Evolutionary conservation across 2,888 invertebrate species (phyloP).

Genomic region (Gonocerus acuteangulatus): DNA sequence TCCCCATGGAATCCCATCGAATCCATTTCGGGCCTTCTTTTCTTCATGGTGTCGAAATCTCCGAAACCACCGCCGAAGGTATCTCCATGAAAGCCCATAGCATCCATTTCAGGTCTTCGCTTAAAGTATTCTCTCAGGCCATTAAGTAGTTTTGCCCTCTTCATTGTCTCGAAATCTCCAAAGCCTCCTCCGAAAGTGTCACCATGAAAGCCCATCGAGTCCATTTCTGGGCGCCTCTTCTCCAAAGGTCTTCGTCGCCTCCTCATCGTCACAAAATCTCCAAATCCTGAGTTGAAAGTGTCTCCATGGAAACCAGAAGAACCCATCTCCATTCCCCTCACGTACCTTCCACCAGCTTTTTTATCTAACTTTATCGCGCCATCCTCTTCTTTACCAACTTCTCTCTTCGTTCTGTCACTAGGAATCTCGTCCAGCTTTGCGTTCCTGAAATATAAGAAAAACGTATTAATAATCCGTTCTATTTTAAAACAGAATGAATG

Average conservation of each 20-base stretch:
- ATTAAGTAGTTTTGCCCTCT: background rate
- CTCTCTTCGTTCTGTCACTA: background rate
- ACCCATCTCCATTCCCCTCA: constrained; percentile 37
- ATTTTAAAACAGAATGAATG: background rate
- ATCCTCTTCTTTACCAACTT: background rate
- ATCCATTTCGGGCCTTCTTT: constrained; percentile 37
- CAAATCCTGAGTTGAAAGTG: constrained; percentile 39
- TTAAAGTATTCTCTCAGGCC: constrained; percentile 1
- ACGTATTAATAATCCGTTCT: background rate
- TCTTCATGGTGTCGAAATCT: constrained; percentile 40
- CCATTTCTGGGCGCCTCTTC: constrained; percentile 34
- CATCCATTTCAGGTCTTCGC: constrained; percentile 34
- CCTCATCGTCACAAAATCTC: constrained; percentile 41
- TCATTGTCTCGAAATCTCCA: constrained; percentile 40
- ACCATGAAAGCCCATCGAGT: constrained; percentile 33
- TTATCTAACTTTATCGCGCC: constrained; percentile 14
- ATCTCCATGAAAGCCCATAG: constrained; percentile 35
- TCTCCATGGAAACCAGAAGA: constrained; percentile 41
- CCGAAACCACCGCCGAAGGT: constrained; percentile 38
- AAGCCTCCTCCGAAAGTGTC: constrained; percentile 38
- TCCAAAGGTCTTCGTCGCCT: constrained; percentile 24
- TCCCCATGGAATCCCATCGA: constrained; percentile 41
- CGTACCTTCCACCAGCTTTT: constrained; percentile 29
- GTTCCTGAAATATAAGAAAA: constrained; percentile 5
- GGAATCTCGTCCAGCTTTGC: constrained; percentile 9